Base-by-base conservation (phyloP, 1,140 invertebrate genomes). In the Drosophila tristis region DNA sequence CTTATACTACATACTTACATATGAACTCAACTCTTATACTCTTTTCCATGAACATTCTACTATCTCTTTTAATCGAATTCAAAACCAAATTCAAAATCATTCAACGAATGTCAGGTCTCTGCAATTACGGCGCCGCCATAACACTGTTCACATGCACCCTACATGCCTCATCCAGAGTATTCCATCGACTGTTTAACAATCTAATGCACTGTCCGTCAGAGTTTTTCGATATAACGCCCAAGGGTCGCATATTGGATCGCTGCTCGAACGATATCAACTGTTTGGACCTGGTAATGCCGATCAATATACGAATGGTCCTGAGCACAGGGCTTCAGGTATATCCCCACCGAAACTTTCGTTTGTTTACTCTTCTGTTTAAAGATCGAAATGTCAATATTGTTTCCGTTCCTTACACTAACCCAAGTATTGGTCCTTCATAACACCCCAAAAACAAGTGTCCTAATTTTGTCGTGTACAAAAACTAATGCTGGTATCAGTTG, bases 161-260 rank as follows among this genome's bases (percentile, higher is more conserved):
- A 73, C 92, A 93, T 75, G 95, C 95, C 67, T 94, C 90, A 65
- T 78, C 70, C 43, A 59, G 61, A 35, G 67, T 91, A 9, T 91
- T 90, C 31, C 72, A 62, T 42, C 70, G 64, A 68, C 68, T 74
- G 92, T 96, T 76, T 93, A 97, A 71, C 86, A 92, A 78, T 94
- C 93, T 91, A 91, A 91, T 97, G 78, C 93, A 93, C 66, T 94
- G 94, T 80, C 95, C 96, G 60, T 95, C 95, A 91, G 93, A 92
- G 70, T 97, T 97, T 93, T 97, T 96, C 93, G 96, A 97, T 93
- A 94, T 92, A 45, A 96, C 95, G 78, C 96, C 96, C 23, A 92
- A 93, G 76, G 96, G 96, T 78, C 93, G 96, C 77, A 93, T 97
- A 68, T 92, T 97, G 78, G 96, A 95, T 92, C 93, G 96, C 77